phyloP scores from a whole-genome alignment of 92 coral and sea anemone genomes.

The Virgularia gustaviana region DNA sequence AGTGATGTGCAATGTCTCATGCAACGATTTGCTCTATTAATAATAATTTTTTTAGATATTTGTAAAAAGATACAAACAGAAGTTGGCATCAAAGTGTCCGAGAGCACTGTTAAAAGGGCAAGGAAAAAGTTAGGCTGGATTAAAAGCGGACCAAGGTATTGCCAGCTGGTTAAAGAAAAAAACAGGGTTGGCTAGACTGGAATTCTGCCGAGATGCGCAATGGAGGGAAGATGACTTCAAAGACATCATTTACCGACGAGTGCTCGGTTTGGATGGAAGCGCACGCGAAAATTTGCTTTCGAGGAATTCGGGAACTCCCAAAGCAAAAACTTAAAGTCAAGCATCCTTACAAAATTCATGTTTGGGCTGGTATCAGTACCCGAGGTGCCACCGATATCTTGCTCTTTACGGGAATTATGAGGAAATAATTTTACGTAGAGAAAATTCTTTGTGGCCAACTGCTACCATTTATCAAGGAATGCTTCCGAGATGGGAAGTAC shows the following conservation, averaged over 20 bases:
- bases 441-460: conserved; percentile 20
- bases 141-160: conserved; percentile 4
- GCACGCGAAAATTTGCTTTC: conserved; percentile 25
- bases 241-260: conserved; percentile 36
- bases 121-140: conserved; percentile 13
- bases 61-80: conserved; percentile 2
- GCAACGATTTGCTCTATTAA: too few species aligned
- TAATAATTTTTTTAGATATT: neutral
- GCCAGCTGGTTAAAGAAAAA: conserved; percentile 9
- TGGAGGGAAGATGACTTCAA: neutral
- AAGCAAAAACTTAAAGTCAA: conserved; percentile 20
- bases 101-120: conserved; percentile 5
- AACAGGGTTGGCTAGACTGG: neutral
- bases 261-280: conserved; percentile 31
- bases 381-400: conserved; percentile 29
- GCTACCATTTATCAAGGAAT: conserved; percentile 12
- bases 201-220: neutral
- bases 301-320: conserved; percentile 17
- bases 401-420: conserved; percentile 16
- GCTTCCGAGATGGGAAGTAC: conserved; percentile 26
- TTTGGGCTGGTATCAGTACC: conserved; percentile 21
- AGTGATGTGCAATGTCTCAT: too few species aligned
- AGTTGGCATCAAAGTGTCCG: neutral
- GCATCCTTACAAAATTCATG: conserved; percentile 37
- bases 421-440: conserved; percentile 30